A percentile compares a stretch with the other conserved stretches of the same genome.
phyloP scores from a whole-genome alignment of 2,888 invertebrate genomes.

The Oxytorus armatus region DNA sequence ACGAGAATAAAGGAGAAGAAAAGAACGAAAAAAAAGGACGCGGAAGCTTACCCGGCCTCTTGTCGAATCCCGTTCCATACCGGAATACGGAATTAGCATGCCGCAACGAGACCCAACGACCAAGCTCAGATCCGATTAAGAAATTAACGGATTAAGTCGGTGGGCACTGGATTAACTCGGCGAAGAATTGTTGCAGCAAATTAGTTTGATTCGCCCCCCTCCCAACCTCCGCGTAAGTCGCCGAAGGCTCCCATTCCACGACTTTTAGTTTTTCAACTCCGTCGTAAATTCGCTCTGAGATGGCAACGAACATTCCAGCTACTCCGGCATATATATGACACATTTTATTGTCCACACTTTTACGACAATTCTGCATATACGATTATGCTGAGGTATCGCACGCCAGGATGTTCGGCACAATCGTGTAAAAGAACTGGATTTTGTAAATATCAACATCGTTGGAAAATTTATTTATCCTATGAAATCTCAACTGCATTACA shows the following conservation, averaged over 20 bases:
- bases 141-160: slow-evolving; percentile 61
- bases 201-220: slow-evolving; percentile 46
- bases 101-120: slow-evolving; percentile 32
- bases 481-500: too few relatives aligned
- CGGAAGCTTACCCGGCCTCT: slow-evolving; percentile 22
- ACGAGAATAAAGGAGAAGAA: slow-evolving; percentile 15
- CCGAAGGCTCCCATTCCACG: slow-evolving; percentile 17
- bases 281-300: slow-evolving; percentile 9
- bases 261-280: slow-evolving; percentile 22
- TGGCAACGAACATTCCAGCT: slow-evolving; percentile 12
- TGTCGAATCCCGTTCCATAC: slow-evolving; percentile 37
- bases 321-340: not conserved
- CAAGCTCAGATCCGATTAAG: slow-evolving; percentile 57
- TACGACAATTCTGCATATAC: not conserved
- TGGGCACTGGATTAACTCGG: slow-evolving; percentile 12
- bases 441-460: too few relatives aligned
- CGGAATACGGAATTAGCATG: slow-evolving; percentile 49
- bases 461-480: too few relatives aligned
- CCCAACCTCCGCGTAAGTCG: not conserved
- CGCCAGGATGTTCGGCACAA: too few relatives aligned
- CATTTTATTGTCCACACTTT: not conserved
- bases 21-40: slow-evolving; percentile 6
- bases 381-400: not conserved
- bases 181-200: slow-evolving; percentile 55
- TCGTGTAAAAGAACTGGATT: too few relatives aligned